Evolutionary conservation across 2,888 invertebrate genomes (phyloP).

Genomic region (Pharmacophagus antenor): DNA sequence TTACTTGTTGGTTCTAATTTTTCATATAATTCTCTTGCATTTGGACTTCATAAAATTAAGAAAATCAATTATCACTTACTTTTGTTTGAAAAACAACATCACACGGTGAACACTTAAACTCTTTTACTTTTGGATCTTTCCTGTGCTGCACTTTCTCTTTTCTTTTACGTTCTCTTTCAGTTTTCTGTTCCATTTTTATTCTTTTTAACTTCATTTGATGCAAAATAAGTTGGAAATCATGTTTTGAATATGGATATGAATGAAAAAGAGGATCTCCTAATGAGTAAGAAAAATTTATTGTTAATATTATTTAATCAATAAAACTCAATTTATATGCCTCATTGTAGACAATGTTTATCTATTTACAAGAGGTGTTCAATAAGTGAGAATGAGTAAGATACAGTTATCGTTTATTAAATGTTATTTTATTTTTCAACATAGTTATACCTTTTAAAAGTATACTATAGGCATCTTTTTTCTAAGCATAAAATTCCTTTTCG

Average conservation of each 20-base stretch:
- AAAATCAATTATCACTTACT: constrained; percentile 41
- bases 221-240: constrained; percentile 70
- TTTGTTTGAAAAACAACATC: constrained; percentile 65
- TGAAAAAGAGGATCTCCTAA: constrained; percentile 62
- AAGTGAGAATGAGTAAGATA: no score
- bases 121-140: constrained; percentile 56
- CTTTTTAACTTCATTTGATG: constrained; percentile 68
- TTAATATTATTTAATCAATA: not conserved
- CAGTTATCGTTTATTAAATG: no score
- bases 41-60: no score
- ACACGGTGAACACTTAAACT: constrained; percentile 69
- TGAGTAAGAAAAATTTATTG: not conserved
- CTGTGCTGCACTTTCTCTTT: constrained; percentile 54
- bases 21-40: no score
- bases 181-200: constrained; percentile 55
- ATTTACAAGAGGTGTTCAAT: no score
- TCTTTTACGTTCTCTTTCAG: constrained; percentile 50
- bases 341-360: not conserved
- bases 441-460: no score
- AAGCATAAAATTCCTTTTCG: no score
- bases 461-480: no score
- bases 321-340: not conserved
- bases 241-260: constrained; percentile 74
- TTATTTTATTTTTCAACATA: no score
- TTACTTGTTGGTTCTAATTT: no score